phyloP scores from a whole-genome alignment of 2,797 vertebrate species.

The Sebastes trivittatus region DNA sequence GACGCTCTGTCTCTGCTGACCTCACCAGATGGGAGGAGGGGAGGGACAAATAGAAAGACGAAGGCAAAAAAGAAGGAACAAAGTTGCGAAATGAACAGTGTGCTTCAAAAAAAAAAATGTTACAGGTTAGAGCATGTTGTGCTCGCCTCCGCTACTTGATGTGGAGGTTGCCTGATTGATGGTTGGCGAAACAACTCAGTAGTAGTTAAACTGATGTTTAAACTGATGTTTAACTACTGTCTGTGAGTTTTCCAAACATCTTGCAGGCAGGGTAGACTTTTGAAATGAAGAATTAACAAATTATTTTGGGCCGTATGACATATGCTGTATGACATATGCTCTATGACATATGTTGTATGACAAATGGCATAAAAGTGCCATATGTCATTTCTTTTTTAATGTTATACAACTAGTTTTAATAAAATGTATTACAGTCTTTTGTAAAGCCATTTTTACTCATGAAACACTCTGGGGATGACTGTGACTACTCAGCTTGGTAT shows the following conservation, averaged over 20 bases:
- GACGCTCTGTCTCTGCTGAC: conserved; percentile 65
- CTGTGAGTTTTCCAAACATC: background rate
- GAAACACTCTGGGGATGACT: background rate
- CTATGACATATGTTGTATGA: background rate
- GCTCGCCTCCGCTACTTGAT: background rate
- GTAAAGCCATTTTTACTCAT: background rate
- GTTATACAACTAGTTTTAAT: background rate
- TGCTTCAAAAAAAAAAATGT: background rate
- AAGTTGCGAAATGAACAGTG: conserved; percentile 44
- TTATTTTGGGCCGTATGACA: background rate
- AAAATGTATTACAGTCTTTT: background rate
- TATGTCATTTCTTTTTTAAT: background rate
- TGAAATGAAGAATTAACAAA: background rate
- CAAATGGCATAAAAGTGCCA: background rate
- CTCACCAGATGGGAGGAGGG: conserved; percentile 69
- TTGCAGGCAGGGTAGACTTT: background rate
- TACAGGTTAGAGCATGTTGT: conserved; percentile 61
- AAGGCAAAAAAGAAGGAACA: conserved; percentile 14
- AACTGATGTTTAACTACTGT: background rate
- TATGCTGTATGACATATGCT: background rate
- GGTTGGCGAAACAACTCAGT: background rate
- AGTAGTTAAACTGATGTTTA: background rate
- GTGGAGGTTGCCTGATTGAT: background rate
- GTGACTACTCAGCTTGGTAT: conserved; percentile 12
- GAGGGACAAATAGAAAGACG: conserved; percentile 41